Conservation (phyloP, 2,797 vertebrate genomes). For the Halcyon badia region DNA sequence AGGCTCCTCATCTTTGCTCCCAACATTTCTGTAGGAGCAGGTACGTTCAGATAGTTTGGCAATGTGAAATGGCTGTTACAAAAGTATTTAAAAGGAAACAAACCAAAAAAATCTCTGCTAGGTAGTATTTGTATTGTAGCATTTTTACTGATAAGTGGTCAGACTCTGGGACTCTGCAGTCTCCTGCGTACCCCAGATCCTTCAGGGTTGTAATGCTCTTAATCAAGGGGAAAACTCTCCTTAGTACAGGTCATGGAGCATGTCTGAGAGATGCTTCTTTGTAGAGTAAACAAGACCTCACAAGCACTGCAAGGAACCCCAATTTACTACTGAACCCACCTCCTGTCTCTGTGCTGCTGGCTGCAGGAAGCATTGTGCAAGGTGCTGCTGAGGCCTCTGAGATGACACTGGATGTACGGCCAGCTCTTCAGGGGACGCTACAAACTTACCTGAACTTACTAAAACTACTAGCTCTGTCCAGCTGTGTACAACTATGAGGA, state of each 20-base stretch:
- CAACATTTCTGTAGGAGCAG: not conserved
- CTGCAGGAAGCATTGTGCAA: not conserved
- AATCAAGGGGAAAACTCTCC: not conserved
- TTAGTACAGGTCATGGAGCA: not conserved
- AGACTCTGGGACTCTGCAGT: not conserved
- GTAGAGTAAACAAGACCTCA: constrained; percentile 30
- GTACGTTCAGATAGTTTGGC: not conserved
- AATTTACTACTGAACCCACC: not conserved
- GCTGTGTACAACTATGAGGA: not conserved
- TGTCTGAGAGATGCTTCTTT: not conserved
- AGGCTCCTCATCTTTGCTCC: not conserved
- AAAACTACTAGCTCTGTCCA: not conserved
- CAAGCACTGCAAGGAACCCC: not conserved
- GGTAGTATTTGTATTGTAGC: not conserved
- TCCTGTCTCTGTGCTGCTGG: not conserved
- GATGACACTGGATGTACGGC: not conserved
- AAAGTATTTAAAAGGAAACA: not conserved
- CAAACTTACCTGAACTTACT: not conserved
- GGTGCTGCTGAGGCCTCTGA: not conserved
- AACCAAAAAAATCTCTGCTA: not conserved
- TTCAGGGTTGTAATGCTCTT: not conserved
- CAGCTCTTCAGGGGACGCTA: not conserved
- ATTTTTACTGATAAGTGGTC: not conserved
- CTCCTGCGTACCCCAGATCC: not conserved
- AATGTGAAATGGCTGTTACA: not conserved